Conservation (phyloP, 2,888 invertebrate genomes). For the Trachelus tabidus region DNA sequence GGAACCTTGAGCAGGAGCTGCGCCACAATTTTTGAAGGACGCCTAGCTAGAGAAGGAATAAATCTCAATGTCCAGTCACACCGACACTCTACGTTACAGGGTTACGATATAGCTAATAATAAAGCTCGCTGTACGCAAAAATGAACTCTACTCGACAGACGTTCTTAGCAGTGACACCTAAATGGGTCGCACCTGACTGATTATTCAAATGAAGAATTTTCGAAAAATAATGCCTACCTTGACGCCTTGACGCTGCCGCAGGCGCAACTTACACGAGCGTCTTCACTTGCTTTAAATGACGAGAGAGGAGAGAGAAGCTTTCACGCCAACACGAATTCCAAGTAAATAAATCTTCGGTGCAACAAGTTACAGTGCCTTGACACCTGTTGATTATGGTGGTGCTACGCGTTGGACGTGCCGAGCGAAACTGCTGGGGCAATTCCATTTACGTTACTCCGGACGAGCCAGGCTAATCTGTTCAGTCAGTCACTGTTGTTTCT, state of each 20-base stretch:
- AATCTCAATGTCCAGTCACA: background rate
- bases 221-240: background rate
- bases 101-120: background rate
- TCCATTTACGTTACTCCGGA: background rate
- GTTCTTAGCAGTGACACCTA: background rate
- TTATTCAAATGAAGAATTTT: background rate
- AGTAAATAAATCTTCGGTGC: background rate
- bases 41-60: background rate
- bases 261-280: background rate
- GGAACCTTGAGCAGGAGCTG: background rate
- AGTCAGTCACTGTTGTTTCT: background rate
- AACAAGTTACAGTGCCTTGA: background rate
- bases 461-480: background rate
- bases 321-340: background rate
- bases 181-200: background rate
- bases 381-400: background rate
- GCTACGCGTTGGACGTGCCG: background rate
- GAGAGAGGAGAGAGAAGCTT: background rate
- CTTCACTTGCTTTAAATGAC: background rate
- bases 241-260: background rate
- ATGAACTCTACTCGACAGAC: background rate
- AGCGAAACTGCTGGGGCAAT: background rate
- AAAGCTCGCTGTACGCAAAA: background rate
- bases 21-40: background rate
- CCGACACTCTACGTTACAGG: background rate